Percentiles rank a stretch among this genome's conserved stretches.
phyloP scores from a whole-genome alignment of 1,140 invertebrate genomes.

The Zaprionus kolodkinae region DNA sequence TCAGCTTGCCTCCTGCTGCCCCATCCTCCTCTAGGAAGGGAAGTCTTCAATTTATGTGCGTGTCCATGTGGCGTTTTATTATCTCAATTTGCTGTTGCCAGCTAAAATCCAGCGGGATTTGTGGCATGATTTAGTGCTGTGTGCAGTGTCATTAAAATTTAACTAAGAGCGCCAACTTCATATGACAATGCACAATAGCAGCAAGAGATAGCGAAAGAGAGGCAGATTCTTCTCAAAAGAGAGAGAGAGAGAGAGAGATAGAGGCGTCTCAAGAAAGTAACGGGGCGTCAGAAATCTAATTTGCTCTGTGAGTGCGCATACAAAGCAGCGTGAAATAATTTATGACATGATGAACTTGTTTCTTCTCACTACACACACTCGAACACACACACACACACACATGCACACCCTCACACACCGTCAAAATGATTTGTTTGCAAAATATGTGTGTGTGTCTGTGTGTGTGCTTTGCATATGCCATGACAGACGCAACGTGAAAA shows the following conservation, averaged over 20 bases:
- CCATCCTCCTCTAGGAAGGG: slow-evolving; percentile 11
- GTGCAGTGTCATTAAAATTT: slow-evolving; percentile 72
- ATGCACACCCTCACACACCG: background rate
- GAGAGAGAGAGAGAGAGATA: background rate
- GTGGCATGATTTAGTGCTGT: slow-evolving; percentile 72
- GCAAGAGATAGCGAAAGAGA: background rate
- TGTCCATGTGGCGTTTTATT: slow-evolving; percentile 53
- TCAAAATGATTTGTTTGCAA: slow-evolving; percentile 1
- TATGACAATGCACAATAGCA: slow-evolving; percentile 4
- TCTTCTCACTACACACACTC: slow-evolving; percentile 23
- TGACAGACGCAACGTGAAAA: background rate
- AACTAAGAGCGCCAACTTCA: slow-evolving; percentile 61
- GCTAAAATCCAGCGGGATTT: slow-evolving; percentile 65
- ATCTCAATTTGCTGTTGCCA: slow-evolving; percentile 55
- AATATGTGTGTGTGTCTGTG: background rate
- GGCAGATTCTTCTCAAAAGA: background rate
- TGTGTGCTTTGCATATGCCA: slow-evolving; percentile 1
- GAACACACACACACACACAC: slow-evolving; percentile 10
- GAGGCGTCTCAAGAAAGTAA: slow-evolving; percentile 4
- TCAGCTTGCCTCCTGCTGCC: slow-evolving; percentile 3
- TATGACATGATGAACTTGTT: slow-evolving; percentile 67
- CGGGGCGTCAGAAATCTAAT: slow-evolving; percentile 53
- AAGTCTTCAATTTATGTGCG: slow-evolving; percentile 38
- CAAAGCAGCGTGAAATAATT: slow-evolving; percentile 63
- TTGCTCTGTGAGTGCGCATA: slow-evolving; percentile 51